A percentile compares a stretch with the other conserved stretches of the same genome.
Conservation (phyloP, 1,140 invertebrate genomes). For the Ceratina japonica region DNA sequence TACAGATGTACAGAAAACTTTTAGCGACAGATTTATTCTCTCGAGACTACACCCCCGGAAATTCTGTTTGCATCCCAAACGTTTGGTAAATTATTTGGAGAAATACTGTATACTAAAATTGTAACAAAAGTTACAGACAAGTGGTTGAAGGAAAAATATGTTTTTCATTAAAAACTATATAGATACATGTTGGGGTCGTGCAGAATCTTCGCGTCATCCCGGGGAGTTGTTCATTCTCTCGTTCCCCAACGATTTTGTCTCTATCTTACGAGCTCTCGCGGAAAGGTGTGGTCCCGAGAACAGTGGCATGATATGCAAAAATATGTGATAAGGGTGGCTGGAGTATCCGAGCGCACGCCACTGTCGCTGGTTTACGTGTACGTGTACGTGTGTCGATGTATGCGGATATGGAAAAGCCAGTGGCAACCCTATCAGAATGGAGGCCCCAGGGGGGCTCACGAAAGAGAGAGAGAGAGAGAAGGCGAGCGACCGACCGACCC, state of each 20-base stretch:
- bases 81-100: no score
- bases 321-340: conserved; percentile 70
- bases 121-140: no score
- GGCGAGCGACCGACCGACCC: conserved; percentile 37
- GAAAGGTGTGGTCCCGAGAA: conserved; percentile 61
- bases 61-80: no score
- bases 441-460: conserved; percentile 56
- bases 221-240: conserved; percentile 45
- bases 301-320: conserved; percentile 72
- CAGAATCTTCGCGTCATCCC: conserved; percentile 41
- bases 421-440: conserved; percentile 68
- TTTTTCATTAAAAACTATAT: conserved; percentile 1
- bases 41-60: neutral
- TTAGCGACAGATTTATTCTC: neutral
- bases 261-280: conserved; percentile 50
- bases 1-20: conserved; percentile 18
- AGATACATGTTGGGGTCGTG: neutral
- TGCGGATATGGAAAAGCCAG: conserved; percentile 67
- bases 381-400: conserved; percentile 38
- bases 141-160: neutral
- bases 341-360: conserved; percentile 45
- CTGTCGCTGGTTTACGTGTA: conserved; percentile 35
- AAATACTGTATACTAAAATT: no score
- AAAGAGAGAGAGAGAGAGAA: conserved; percentile 49
- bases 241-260: conserved; percentile 53